A percentile compares a stretch with the other conserved stretches of the same genome.
These are phyloP conservation scores for Rissa tridactyla DNA, from an alignment of 2,113 vertebrate species.

Conservation along the genomic window DNA sequence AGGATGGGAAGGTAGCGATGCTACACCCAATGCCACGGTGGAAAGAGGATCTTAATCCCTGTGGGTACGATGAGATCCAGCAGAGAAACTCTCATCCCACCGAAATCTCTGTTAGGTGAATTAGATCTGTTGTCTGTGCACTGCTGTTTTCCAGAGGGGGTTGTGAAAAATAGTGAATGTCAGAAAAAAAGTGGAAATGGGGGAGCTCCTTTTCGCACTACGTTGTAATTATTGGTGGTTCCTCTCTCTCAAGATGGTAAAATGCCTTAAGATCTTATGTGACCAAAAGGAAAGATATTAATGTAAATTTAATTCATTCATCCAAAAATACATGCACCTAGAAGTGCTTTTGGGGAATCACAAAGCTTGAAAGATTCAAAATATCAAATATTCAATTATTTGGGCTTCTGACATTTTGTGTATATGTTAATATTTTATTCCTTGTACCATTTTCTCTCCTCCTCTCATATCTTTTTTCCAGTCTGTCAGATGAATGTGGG, in stretches of 20 bases:
- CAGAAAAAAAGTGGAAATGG: background rate
- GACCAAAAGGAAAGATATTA: background rate
- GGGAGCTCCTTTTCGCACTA: background rate
- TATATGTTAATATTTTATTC: conserved; percentile 5
- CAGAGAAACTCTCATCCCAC: background rate
- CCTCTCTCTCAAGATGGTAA: background rate
- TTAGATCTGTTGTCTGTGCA: background rate
- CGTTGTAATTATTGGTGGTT: background rate
- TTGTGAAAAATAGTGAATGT: background rate
- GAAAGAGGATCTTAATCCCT: background rate
- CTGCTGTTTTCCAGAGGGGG: background rate
- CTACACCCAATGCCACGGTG: background rate
- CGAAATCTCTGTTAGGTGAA: background rate
- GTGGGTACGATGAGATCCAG: accelerated
- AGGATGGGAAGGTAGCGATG: background rate
- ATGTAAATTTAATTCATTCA: background rate
- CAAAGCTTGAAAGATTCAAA: background rate
- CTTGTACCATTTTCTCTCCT: background rate
- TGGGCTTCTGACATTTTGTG: background rate
- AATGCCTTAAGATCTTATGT: background rate
- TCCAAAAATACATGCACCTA: background rate
- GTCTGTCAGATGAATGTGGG: background rate
- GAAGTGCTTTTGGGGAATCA: background rate
- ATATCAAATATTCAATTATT: conserved; percentile 12
- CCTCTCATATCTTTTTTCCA: background rate